Conservation (phyloP, 1,140 invertebrate genomes). For the Leptestheria dahalacensis region DNA sequence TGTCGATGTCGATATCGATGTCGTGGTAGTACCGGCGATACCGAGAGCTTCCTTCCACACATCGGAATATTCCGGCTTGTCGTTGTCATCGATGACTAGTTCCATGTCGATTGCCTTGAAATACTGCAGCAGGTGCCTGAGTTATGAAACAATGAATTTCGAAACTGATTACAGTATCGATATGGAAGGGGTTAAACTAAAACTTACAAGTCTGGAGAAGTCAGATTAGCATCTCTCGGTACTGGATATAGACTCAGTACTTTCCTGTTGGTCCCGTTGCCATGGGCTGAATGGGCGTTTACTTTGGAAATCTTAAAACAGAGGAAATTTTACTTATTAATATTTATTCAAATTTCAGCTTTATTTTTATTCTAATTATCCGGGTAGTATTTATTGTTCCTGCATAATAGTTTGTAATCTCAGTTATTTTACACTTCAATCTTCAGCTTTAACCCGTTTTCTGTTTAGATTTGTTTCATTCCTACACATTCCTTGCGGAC, state of each 20-base stretch:
- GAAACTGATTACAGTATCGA: neutral
- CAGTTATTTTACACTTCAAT: too few species aligned
- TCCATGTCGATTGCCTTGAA: slow-evolving; percentile 4
- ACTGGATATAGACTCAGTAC: neutral
- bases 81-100: neutral
- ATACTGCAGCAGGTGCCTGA: neutral
- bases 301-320: neutral
- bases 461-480: too few species aligned
- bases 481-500: too few species aligned
- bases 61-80: neutral
- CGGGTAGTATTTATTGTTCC: too few species aligned
- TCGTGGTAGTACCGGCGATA: too few species aligned
- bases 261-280: neutral
- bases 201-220: neutral
- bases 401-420: too few species aligned
- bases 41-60: neutral
- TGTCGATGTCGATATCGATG: too few species aligned
- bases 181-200: neutral
- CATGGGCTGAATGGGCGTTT: slow-evolving; percentile 8
- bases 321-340: neutral
- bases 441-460: too few species aligned
- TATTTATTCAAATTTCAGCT: neutral
- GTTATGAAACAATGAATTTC: neutral
- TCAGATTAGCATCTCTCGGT: neutral
- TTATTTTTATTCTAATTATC: too few species aligned